phyloP scores from a whole-genome alignment of 2,797 vertebrate species.

The Chiloscyllium punctatum region DNA sequence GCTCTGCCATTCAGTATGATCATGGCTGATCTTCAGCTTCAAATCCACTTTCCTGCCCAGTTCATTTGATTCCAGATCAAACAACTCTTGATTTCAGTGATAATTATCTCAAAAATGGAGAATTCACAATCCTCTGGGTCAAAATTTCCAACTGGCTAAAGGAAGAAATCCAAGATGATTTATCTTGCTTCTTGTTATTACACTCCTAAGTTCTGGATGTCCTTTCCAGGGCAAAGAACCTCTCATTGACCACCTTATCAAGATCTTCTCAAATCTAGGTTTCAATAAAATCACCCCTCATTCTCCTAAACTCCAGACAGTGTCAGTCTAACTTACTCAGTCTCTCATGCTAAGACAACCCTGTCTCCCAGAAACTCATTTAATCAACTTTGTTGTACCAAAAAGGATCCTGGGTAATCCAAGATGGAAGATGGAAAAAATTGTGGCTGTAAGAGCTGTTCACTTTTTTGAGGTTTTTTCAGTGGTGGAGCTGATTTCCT shows the following conservation, averaged over 20 bases:
- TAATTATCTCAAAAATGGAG: neutral
- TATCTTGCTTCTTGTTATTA: neutral
- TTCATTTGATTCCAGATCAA: neutral
- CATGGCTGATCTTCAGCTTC: neutral
- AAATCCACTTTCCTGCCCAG: neutral
- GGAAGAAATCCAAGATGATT: neutral
- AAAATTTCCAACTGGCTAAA: neutral
- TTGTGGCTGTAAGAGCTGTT: too few species aligned
- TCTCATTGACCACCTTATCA: neutral
- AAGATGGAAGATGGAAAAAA: too few species aligned
- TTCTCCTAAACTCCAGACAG: neutral
- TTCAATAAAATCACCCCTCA: neutral
- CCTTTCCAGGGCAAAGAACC: neutral
- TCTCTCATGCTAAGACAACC: neutral
- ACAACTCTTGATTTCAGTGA: neutral
- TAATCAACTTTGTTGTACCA: too few species aligned
- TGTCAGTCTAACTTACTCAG: neutral
- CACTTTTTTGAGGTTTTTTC: too few species aligned
- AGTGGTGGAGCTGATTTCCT: too few species aligned
- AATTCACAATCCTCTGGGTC: neutral
- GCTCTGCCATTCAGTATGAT: neutral
- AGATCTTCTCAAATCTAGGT: neutral
- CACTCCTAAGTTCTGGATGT: neutral
- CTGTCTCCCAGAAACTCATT: neutral
- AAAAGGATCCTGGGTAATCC: too few species aligned